A percentile compares a stretch with the other conserved stretches of the same genome.
Conservation (phyloP, 2,797 vertebrate species). For the Epinephelus malabaricus region DNA sequence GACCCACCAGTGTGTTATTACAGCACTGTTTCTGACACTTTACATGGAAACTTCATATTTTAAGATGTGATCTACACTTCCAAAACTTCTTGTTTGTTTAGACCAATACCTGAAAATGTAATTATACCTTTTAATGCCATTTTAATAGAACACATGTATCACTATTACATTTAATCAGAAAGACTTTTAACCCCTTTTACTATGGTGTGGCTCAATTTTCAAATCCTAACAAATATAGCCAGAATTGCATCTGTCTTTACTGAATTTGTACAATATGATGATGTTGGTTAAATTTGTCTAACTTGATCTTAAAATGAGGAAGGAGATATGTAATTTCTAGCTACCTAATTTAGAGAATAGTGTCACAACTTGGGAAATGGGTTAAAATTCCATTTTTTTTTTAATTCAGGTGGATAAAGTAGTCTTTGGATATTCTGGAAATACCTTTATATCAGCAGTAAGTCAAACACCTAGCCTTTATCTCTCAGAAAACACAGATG, state of each 20-base stretch:
- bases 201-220: neutral
- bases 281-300: neutral
- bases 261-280: neutral
- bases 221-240: neutral
- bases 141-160: neutral
- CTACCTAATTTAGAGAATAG: neutral
- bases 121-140: neutral
- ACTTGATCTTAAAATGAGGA: neutral
- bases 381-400: neutral
- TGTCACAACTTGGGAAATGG: neutral
- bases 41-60: neutral
- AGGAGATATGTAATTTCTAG: neutral
- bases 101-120: neutral
- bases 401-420: neutral
- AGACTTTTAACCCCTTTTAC: neutral
- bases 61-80: neutral
- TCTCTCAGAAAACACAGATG: neutral
- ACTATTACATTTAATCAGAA: neutral
- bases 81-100: neutral
- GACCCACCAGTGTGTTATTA: slow-evolving; percentile 6
- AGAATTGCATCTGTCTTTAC: neutral
- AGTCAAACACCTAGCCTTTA: neutral
- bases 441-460: neutral
- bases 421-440: neutral
- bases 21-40: neutral